Percentiles rank a stretch among this genome's conserved stretches.
phyloP scores from a whole-genome alignment of 2,888 invertebrate genomes.

The Holacanthella duospinosa region DNA sequence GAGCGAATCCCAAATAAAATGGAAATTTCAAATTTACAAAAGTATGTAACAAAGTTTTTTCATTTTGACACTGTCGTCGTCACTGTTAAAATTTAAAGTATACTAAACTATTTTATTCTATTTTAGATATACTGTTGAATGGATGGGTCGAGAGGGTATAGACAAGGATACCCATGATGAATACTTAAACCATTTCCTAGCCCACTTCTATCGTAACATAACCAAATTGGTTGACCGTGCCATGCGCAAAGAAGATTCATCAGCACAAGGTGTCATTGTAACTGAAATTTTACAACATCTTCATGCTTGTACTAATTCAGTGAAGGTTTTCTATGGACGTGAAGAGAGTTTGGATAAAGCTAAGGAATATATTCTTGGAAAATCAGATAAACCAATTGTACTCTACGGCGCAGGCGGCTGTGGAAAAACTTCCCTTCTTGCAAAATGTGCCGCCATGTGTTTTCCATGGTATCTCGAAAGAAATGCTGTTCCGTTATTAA shows the following conservation, averaged over 20 bases:
- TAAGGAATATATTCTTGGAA: constrained; percentile 66
- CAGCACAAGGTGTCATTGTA: constrained; percentile 84
- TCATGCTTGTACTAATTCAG: constrained; percentile 88
- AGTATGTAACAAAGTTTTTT: constrained; percentile 51
- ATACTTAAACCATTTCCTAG: constrained; percentile 84
- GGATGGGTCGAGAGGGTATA: constrained; percentile 91
- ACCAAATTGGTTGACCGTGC: constrained; percentile 84
- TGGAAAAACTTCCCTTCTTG: constrained; percentile 90
- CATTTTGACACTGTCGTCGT: not conserved
- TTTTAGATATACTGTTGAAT: constrained; percentile 80
- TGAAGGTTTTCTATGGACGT: constrained; percentile 85
- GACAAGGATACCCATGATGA: constrained; percentile 86
- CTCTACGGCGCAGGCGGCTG: constrained; percentile 93
- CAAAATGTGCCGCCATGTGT: constrained; percentile 72
- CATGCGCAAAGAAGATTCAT: constrained; percentile 90
- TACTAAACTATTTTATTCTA: constrained; percentile 11
- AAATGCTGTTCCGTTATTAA: constrained; percentile 63
- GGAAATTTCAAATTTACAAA: constrained; percentile 75
- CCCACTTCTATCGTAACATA: constrained; percentile 87
- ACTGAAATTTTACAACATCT: constrained; percentile 89
- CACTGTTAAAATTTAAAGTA: not conserved
- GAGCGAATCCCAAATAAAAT: constrained; percentile 79
- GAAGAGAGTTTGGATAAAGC: constrained; percentile 73
- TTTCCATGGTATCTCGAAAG: constrained; percentile 61
- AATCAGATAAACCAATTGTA: constrained; percentile 77